These are phyloP conservation scores for Scaptodrosophila lebanonensis DNA, from an alignment of 1,140 invertebrate species.

Conservation along the genomic window DNA sequence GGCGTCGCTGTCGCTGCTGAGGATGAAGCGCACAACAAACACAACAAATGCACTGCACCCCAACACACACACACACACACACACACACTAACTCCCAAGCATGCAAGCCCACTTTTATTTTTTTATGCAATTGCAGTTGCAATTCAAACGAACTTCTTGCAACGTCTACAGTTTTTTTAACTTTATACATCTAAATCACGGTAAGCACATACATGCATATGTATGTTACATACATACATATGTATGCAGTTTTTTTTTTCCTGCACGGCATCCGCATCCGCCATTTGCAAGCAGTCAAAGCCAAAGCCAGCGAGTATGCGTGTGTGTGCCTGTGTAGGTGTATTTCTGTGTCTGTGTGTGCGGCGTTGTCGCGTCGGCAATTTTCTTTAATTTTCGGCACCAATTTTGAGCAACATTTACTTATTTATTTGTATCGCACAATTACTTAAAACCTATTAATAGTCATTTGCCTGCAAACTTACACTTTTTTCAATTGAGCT, in stretches of 20 bases:
- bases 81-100: conserved; percentile 5
- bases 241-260: conserved; percentile 59
- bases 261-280: conserved; percentile 54
- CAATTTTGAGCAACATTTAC: conserved; percentile 9
- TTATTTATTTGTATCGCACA: conserved; percentile 22
- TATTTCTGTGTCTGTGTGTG: conserved; percentile 27
- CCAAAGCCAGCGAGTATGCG: conserved; percentile 14
- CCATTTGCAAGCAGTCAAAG: conserved; percentile 71
- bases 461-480: conserved; percentile 36
- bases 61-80: conserved; percentile 13
- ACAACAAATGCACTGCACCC: conserved; percentile 53
- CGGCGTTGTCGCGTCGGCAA: conserved; percentile 62
- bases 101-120: conserved; percentile 5
- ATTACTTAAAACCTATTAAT: conserved; percentile 21
- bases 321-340: conserved; percentile 21
- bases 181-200: conserved; percentile 52
- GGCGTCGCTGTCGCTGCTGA: conserved; percentile 49
- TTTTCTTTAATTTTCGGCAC: conserved; percentile 45
- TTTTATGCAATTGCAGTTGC: conserved; percentile 35
- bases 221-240: conserved; percentile 13
- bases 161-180: conserved; percentile 68
- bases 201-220: conserved; percentile 18
- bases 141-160: conserved; percentile 48
- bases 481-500: conserved; percentile 48
- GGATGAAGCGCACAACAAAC: conserved; percentile 17